Evolutionary conservation across 1,140 invertebrate species (phyloP).

Genomic region (Semibalanus balanoides): DNA sequence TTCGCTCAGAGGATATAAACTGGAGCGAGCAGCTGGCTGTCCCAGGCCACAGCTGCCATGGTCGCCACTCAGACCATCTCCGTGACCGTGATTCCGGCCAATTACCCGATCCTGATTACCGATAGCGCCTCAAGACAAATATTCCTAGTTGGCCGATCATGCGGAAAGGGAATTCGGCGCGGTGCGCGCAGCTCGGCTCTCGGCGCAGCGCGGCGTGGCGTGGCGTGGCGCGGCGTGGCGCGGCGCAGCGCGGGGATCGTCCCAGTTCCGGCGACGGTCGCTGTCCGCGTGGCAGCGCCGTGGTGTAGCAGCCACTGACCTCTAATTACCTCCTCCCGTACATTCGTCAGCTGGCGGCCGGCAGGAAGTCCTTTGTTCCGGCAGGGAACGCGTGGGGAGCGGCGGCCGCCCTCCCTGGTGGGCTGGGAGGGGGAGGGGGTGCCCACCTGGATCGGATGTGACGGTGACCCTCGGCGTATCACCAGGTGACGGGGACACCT

Average conservation of each 20-base stretch:
- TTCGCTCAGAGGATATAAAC: no score
- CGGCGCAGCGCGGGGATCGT: no score
- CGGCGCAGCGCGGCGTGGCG: no score
- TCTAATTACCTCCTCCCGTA: not conserved
- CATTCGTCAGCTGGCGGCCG: not conserved
- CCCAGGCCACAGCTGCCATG: not conserved
- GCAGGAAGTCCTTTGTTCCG: not conserved
- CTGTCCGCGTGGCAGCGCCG: no score
- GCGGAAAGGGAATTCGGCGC: not conserved
- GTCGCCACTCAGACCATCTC: not conserved
- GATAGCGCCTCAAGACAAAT: not conserved
- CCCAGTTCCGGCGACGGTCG: no score
- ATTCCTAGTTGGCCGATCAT: not conserved
- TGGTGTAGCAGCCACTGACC: not conserved
- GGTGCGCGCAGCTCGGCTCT: no score
- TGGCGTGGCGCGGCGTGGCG: no score
- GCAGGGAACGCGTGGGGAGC: no score
- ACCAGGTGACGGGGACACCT: no score
- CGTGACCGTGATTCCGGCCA: not conserved
- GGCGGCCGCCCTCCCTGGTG: no score
- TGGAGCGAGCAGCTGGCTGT: no score
- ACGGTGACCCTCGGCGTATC: no score
- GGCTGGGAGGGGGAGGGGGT: not conserved
- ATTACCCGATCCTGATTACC: not conserved
- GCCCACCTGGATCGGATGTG: not conserved